Conservation (phyloP, 1,140 invertebrate species). For the Drosophila lacertosa region DNA sequence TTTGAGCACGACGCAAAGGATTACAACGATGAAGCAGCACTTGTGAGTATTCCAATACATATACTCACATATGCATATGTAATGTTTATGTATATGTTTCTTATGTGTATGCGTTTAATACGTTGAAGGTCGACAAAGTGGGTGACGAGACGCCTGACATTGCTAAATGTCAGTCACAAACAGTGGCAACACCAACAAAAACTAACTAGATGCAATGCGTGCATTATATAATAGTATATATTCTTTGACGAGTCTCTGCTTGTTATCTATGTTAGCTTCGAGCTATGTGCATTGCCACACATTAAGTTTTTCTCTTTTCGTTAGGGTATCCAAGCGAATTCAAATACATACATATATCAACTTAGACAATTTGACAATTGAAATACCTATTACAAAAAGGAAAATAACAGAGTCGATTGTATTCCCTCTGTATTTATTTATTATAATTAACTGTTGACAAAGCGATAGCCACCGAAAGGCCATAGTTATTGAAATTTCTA, state of each 20-base stretch:
- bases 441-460: too few relatives aligned
- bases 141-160: slow-evolving; percentile 58
- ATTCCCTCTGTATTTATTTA: too few relatives aligned
- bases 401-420: too few relatives aligned
- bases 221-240: slow-evolving; percentile 3
- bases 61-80: not conserved
- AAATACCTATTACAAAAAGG: too few relatives aligned
- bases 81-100: not conserved
- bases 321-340: too few relatives aligned
- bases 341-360: too few relatives aligned
- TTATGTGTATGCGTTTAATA: slow-evolving; percentile 1
- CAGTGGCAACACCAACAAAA: slow-evolving; percentile 30
- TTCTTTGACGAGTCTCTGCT: slow-evolving; percentile 11
- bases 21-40: slow-evolving; percentile 54
- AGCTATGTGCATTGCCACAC: too few relatives aligned
- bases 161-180: slow-evolving; percentile 66
- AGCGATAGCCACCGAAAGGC: too few relatives aligned
- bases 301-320: too few relatives aligned
- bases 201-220: slow-evolving; percentile 39
- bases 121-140: slow-evolving; percentile 38
- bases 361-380: too few relatives aligned
- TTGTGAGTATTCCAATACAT: slow-evolving; percentile 52
- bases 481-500: too few relatives aligned
- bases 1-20: slow-evolving; percentile 33
- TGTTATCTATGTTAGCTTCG: too few relatives aligned